Evolutionary conservation across 2,888 invertebrate genomes (phyloP).

Genomic region (Idaea aversata): DNA sequence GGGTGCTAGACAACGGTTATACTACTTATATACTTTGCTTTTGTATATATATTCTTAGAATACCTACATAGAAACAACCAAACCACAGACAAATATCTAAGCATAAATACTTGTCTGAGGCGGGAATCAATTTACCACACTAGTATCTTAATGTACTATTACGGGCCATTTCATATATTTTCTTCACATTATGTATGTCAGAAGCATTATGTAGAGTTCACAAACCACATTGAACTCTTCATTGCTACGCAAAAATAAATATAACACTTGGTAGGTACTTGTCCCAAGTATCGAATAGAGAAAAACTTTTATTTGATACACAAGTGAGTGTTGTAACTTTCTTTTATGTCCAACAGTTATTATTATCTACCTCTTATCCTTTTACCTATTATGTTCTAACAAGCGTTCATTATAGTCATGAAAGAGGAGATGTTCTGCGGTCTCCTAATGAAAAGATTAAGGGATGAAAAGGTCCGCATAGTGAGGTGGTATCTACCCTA

Average conservation of each 20-base stretch:
- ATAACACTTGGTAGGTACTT: background rate
- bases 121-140: too few relatives aligned
- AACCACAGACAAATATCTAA: too few relatives aligned
- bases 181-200: background rate
- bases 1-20: too few relatives aligned
- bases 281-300: background rate
- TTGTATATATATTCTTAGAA: too few relatives aligned
- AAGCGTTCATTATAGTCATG: conserved; percentile 11
- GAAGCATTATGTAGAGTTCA: background rate
- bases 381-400: conserved; percentile 19
- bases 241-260: background rate
- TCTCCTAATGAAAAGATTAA: conserved; percentile 17
- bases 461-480: conserved; percentile 21
- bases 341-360: conserved; percentile 8
- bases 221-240: background rate
- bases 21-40: too few relatives aligned
- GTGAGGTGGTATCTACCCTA: conserved; percentile 16
- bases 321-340: background rate
- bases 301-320: conserved; percentile 2
- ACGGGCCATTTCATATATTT: background rate
- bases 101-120: too few relatives aligned
- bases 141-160: too few relatives aligned
- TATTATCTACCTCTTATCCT: conserved; percentile 14
- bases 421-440: conserved; percentile 13
- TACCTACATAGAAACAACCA: too few relatives aligned